Evolutionary conservation across 1,140 invertebrate species (phyloP), one percentile per base, ranked within the genome.

Genomic region (Pogonus chalceus): DNA sequence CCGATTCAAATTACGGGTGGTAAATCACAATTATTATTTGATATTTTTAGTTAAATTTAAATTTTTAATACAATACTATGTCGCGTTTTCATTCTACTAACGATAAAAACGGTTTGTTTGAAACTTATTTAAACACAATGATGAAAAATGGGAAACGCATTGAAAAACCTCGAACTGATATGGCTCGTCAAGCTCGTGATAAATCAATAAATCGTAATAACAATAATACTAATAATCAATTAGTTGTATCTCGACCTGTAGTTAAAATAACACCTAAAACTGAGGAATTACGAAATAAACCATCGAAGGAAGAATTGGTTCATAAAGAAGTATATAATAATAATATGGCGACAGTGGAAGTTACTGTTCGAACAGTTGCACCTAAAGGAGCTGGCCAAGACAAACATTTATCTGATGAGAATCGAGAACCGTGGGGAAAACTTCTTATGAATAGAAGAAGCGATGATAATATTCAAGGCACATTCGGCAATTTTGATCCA

Each of bases 401-500:
- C 3, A 43, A 43, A 43, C 9, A 43, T 43, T 7, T 31, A 31
- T 3, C 37, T 21, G 57, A 54, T 21, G 55, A 54, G 26, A 56
- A 59, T 10, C 20, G 60, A 7, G 62, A 65, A 50, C 56, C 67
- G 0, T 69, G 67, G 67, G 63, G 58, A 2, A 60, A 62, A 49
- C 49, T 67, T 14, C 53, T 69, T 21, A 60, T 58, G 20, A 53
- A 57, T 23, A 57, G 62, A 21, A 57, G 53, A 26, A 60, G 60
- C 35, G 57, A 54, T 14, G 62, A 64, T 31, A 61, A 61, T 37
- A 46, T 62, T n/a, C 7, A 10, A 10, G 60, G 61, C n/a, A 51
- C 49, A 4, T 69, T 69, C 53, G 60, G 58, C 21, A 64, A 58
- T 46, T 68, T 65, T 56, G 66, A 69, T 55, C 67, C 67, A 1